Evolutionary conservation across 2,797 vertebrate genomes (phyloP), one percentile per base, ranked within the genome.

Genomic region (Hafferia zeledoni): DNA sequence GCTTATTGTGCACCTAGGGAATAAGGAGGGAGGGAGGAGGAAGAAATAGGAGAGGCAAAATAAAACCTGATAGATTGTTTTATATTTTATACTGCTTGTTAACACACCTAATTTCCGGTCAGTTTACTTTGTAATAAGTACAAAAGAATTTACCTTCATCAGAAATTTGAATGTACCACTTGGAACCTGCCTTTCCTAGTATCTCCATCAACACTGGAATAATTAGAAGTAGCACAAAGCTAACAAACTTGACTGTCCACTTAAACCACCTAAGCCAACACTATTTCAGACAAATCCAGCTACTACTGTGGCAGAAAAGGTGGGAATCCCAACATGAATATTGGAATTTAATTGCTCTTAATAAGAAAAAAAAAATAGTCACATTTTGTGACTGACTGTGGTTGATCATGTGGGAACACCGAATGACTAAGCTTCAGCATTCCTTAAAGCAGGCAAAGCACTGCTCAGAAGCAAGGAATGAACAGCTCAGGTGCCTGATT

Each of bases 361-460:
- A 61, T n/a, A 24, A 3, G 25, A 65, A 67, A 68, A 46, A 46
- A 24, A 37, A 37, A 17, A 12, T 22, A 43, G 17, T 61, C 19
- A 35, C 20, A 56, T 35, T 37, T 56, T 64, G 27, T 59, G n/a
- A 88, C 57, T 67, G 17, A 71, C 30, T 55, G 14, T 33, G 49
- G 18, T 25, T 9, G 11, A 56, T 23, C 24, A 41, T 1, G 0
- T 2, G 55, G 52, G 13, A 83, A 75, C 17, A 27, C 10, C 1
- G 0, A 78, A 47, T 12, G 13, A 37, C 23, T 50, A 27, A 11
- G 4, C 11, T 53, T 56, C 20, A 53, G 17, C 56, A 53, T 35
- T 80, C 8, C 13, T 64, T 67, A 17, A 2, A 4, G 39, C 11
- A 89, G 23, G 30, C 3, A 8, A 74, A 69, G 33, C 28, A 52